phyloP scores from a whole-genome alignment of 2,797 vertebrate genomes.

The Eptatretus atami region DNA sequence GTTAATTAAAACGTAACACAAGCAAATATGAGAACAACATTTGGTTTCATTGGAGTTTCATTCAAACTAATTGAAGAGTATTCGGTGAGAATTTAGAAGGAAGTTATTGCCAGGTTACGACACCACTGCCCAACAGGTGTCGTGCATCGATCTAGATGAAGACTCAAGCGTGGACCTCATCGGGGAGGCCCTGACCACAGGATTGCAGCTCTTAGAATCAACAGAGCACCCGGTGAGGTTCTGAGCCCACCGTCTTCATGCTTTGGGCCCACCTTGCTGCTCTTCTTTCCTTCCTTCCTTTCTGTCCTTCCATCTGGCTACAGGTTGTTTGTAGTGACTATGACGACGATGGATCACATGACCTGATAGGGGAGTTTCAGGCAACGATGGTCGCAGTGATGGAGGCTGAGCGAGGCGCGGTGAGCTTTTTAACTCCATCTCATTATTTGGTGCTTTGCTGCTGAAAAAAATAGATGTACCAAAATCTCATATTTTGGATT shows the following conservation, averaged over 20 bases:
- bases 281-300: background rate
- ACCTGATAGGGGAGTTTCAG: slow-evolving; percentile 4
- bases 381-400: background rate
- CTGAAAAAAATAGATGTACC: no score
- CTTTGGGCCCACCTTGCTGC: background rate
- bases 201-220: slow-evolving; percentile 12
- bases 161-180: slow-evolving; percentile 13
- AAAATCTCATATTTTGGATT: no score
- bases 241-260: background rate
- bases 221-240: slow-evolving; percentile 9
- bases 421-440: background rate
- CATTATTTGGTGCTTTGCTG: background rate
- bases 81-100: no score
- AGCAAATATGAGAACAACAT: no score
- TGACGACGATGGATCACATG: slow-evolving; percentile 5
- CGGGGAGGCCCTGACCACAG: slow-evolving; percentile 12
- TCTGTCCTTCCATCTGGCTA: slow-evolving; percentile 8
- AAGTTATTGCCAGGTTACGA: no score
- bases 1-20: no score
- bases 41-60: no score
- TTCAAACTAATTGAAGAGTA: no score
- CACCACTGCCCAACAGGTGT: slow-evolving; percentile 11
- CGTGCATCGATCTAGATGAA: slow-evolving; percentile 15
- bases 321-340: slow-evolving; percentile 2
- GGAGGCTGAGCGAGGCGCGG: background rate